Conservation (phyloP, 2,113 vertebrate species). For the Amphilophus citrinellus region DNA sequence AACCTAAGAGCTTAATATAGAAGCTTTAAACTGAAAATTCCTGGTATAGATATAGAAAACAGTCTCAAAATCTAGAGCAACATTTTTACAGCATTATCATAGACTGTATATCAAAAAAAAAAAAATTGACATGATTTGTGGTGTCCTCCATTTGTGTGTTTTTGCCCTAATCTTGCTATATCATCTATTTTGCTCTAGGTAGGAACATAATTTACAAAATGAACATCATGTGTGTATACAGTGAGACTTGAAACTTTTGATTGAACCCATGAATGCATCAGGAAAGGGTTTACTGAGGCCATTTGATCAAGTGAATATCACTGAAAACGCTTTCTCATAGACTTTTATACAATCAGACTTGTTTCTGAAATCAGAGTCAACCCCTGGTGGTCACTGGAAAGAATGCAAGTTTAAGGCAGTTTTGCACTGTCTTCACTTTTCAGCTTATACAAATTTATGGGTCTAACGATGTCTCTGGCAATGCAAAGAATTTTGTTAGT, state of each 20-base stretch:
- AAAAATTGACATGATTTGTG: neutral
- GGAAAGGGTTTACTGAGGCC: neutral
- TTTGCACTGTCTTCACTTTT: fast-evolving
- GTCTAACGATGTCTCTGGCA: neutral
- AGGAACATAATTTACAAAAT: neutral
- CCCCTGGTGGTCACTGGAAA: neutral
- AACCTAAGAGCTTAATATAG: neutral
- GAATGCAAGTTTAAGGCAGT: neutral
- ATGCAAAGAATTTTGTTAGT: neutral
- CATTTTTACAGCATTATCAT: too few relatives aligned
- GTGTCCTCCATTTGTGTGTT: neutral
- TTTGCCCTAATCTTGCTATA: neutral
- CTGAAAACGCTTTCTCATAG: neutral
- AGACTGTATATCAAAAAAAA: too few relatives aligned
- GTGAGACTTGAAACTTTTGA: neutral
- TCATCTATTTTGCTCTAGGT: neutral
- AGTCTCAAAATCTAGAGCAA: neutral
- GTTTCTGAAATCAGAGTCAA: neutral
- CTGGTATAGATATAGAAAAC: neutral
- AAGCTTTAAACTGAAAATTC: neutral
- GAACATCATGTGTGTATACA: neutral
- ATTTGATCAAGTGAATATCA: neutral
- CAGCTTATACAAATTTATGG: neutral
- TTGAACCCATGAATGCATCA: neutral
- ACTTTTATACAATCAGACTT: neutral